Conservation (phyloP, 2,113 vertebrate species). For the Dasyurus viverrinus region DNA sequence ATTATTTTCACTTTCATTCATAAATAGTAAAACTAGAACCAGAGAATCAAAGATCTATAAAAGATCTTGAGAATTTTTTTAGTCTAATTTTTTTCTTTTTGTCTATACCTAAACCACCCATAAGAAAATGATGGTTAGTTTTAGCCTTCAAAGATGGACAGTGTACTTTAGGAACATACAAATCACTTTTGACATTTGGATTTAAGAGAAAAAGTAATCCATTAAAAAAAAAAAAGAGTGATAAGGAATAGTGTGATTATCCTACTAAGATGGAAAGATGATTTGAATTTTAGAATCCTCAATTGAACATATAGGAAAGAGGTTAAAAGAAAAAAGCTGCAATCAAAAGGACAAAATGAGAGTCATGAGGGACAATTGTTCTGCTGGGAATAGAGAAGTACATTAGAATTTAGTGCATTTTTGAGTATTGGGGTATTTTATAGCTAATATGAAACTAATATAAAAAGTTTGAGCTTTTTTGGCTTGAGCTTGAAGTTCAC, state of each 20-base stretch:
- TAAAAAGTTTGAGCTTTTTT: too few relatives aligned
- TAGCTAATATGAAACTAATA: too few relatives aligned
- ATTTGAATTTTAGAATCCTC: not conserved
- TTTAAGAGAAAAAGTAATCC: conserved; percentile 5
- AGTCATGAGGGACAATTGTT: not conserved
- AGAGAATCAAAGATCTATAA: conserved; percentile 12
- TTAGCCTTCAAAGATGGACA: not conserved
- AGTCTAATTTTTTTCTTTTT: not conserved
- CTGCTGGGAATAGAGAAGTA: not conserved
- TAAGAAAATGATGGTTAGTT: not conserved
- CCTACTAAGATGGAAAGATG: not conserved
- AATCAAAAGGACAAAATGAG: conserved; percentile 10
- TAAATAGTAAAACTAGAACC: conserved; percentile 13
- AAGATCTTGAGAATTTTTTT: conserved; percentile 4
- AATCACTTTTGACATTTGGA: not conserved
- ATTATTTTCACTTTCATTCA: not conserved
- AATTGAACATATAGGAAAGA: conserved; percentile 12
- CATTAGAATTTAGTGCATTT: conserved; percentile 22
- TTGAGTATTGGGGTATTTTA: not conserved
- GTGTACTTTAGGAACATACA: not conserved
- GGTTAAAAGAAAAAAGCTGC: not conserved
- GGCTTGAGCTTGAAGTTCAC: not conserved
- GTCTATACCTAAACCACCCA: not conserved
- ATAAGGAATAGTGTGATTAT: not conserved
- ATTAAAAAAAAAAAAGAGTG: not conserved